A percentile compares a stretch with the other conserved stretches of the same genome.
These are phyloP conservation scores for Agrilus mali DNA, from an alignment of 2,888 invertebrate genomes.

Conservation along the genomic window DNA sequence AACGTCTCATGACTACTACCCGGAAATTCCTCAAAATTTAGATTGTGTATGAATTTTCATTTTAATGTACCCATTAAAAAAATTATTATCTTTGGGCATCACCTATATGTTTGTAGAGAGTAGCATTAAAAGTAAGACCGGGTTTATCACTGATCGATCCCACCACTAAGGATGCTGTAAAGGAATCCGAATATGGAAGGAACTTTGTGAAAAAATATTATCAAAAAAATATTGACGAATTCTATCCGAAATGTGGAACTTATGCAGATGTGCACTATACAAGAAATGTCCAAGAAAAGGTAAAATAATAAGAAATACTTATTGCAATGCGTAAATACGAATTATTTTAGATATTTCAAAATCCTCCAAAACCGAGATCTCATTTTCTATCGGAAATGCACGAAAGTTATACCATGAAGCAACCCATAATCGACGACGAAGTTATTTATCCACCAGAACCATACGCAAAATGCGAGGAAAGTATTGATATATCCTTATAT, in stretches of 20 bases:
- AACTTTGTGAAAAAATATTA: constrained; percentile 16
- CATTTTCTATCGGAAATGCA: constrained; percentile 23
- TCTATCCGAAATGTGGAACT: constrained; percentile 1
- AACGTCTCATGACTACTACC: constrained; percentile 22
- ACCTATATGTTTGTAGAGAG: constrained; percentile 18
- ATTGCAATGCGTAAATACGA: neutral
- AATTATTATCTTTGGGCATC: neutral
- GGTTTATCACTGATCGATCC: constrained; percentile 18
- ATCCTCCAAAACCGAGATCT: constrained; percentile 21
- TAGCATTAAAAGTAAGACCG: constrained; percentile 19
- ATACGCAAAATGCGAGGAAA: constrained; percentile 21
- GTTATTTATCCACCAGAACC: constrained; percentile 20
- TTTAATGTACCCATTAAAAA: neutral
- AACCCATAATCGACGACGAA: constrained; percentile 6
- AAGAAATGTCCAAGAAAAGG: constrained; percentile 23
- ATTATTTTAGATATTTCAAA: constrained; percentile 19
- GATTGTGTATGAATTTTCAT: constrained; percentile 22
- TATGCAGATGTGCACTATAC: constrained; percentile 16
- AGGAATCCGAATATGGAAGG: constrained; percentile 14
- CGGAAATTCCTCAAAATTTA: constrained; percentile 24
- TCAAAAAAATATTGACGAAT: constrained; percentile 12
- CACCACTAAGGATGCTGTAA: constrained; percentile 18
- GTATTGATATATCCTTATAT: neutral
- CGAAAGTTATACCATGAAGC: constrained; percentile 18
- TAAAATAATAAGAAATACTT: constrained; percentile 8